phyloP scores from a whole-genome alignment of 2,797 vertebrate species.

The Periparus ater region DNA sequence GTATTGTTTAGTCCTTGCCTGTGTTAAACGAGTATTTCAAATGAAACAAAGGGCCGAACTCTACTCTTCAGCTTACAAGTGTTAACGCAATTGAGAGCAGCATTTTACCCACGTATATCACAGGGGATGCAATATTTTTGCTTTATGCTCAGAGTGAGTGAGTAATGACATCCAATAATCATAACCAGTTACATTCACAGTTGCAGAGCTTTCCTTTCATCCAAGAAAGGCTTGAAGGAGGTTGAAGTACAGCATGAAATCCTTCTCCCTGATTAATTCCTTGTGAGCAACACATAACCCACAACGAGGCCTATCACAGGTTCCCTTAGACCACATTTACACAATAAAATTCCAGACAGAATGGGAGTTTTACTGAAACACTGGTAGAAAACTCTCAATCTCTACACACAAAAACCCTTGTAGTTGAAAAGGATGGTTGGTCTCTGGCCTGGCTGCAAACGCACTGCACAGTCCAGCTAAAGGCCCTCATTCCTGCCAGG shows the following conservation, averaged over 20 bases:
- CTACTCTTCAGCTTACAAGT: constrained; percentile 20
- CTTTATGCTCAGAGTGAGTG: constrained; percentile 20
- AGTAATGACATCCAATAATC: constrained; percentile 55
- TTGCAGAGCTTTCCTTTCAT: constrained; percentile 40
- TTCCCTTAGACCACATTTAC: background rate
- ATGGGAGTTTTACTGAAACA: background rate
- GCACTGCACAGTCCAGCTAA: background rate
- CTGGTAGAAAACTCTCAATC: background rate
- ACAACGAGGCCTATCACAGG: background rate
- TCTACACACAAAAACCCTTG: background rate
- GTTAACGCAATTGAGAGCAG: constrained; percentile 31
- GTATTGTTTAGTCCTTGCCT: constrained; percentile 61
- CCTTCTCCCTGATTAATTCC: background rate
- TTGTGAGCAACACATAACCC: background rate
- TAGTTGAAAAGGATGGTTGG: constrained; percentile 18
- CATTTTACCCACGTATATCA: constrained; percentile 13
- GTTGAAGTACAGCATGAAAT: constrained; percentile 39
- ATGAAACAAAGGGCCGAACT: constrained; percentile 34
- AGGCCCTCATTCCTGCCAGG: background rate
- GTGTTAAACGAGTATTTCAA: constrained; percentile 64
- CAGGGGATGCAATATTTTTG: constrained; percentile 31
- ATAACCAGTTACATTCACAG: constrained; percentile 46
- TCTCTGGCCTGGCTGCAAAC: background rate
- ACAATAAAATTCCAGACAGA: constrained; percentile 12
- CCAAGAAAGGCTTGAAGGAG: constrained; percentile 29